Base-by-base conservation (phyloP, 2,797 vertebrate genomes). In the Lacerta agilis region DNA sequence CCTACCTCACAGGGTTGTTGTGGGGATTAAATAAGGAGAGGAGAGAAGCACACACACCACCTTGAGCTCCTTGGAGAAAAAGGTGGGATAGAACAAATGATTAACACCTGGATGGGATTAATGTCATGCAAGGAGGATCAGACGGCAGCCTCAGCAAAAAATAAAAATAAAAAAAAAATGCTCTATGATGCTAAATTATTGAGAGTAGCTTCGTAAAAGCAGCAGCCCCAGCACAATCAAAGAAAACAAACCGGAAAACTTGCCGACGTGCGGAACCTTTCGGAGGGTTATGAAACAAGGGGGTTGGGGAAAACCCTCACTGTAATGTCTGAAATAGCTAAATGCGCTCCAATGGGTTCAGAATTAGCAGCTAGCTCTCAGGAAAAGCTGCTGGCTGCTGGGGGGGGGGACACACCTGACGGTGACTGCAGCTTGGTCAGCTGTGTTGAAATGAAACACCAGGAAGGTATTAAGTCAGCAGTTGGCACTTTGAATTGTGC, bases 151-250 rank as follows among this genome's bases (percentile, higher is more conserved):
- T 64, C 7, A 27, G 23, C 79, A 66, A 27, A 81, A 55, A 55
- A 15, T 2, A 11, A 45, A 45, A 45, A 45, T 3, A 49, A 1
- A 55, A 55, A 15, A 43, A 43, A 3, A 41, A 33, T 41, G 6
- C 20, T 83, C 7, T 43, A 5, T 13, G 58, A 43, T 58, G 67
- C 66, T 49, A 73, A 67, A 85, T 75, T 0, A 2, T 15, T 17
- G 6, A 38, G 77, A 79, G 73, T 27, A 5, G 9, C 29, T 17
- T 0, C 0, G 36, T 9, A 78, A 76, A 88, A 72, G 0, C 0
- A 4, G n/a, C 73, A 71, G 36, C 73, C 15, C 5, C 38, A 23
- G 1, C 33, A 20, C 36, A 36, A 20, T n/a, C 33, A 71, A 29
- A 13, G 27, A 38, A 38, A 36, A 33, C 69, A 71, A 72, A 17